These are phyloP conservation scores for Orius insidiosus DNA, from an alignment of 1,140 invertebrate genomes.

Conservation along the genomic window DNA sequence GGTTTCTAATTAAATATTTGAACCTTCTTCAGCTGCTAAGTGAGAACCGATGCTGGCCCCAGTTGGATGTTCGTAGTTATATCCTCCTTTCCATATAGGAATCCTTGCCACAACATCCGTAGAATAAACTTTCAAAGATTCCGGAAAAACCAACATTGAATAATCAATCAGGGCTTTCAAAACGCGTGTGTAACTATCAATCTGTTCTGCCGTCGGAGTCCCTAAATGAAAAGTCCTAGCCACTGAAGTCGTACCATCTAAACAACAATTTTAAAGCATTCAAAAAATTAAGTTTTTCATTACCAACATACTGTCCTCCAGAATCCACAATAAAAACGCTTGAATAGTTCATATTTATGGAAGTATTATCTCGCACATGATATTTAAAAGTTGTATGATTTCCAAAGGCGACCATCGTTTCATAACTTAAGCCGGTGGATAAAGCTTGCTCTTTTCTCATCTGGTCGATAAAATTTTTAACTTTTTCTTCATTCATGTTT, in stretches of 20 bases:
- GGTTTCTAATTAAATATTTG: too few species aligned
- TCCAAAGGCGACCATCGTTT: slow-evolving; percentile 78
- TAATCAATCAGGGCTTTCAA: slow-evolving; percentile 71
- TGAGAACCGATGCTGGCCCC: slow-evolving; percentile 83
- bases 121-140: slow-evolving; percentile 40
- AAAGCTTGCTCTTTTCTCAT: slow-evolving; percentile 47
- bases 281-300: neutral
- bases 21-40: slow-evolving; percentile 67
- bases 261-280: neutral
- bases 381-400: slow-evolving; percentile 87
- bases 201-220: slow-evolving; percentile 51
- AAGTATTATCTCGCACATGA: slow-evolving; percentile 52
- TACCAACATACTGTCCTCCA: slow-evolving; percentile 39
- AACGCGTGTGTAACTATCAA: slow-evolving; percentile 71
- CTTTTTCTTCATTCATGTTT: neutral
- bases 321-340: slow-evolving; percentile 32
- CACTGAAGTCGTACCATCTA: slow-evolving; percentile 83
- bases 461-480: slow-evolving; percentile 30
- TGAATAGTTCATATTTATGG: slow-evolving; percentile 43
- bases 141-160: slow-evolving; percentile 45
- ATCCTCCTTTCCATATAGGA: slow-evolving; percentile 60
- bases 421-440: slow-evolving; percentile 59
- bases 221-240: slow-evolving; percentile 84
- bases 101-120: slow-evolving; percentile 58
- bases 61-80: slow-evolving; percentile 73